phyloP scores from a whole-genome alignment of 2,113 vertebrate genomes.

The Cromileptes altivelis region DNA sequence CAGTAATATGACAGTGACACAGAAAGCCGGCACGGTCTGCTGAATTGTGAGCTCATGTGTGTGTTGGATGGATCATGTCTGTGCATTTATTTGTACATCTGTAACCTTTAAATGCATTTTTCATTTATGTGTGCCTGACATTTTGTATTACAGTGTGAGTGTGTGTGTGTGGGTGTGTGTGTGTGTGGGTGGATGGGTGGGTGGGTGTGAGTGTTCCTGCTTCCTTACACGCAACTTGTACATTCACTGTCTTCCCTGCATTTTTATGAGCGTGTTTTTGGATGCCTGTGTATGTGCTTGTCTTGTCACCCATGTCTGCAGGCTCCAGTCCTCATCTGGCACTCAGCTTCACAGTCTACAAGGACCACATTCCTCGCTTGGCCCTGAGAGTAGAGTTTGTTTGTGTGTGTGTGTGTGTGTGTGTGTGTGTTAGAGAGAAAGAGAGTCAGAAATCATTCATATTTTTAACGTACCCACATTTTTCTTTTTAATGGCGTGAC shows the following conservation, averaged over 20 bases:
- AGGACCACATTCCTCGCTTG: constrained; percentile 31
- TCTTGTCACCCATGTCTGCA: constrained; percentile 59
- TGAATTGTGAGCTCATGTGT: constrained; percentile 55
- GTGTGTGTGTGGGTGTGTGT: constrained; percentile 5
- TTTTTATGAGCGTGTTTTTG: constrained; percentile 15
- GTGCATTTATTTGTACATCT: constrained; percentile 48
- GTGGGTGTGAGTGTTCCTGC: not conserved
- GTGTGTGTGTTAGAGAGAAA: not conserved
- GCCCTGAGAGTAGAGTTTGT: constrained; percentile 14
- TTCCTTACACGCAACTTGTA: not conserved
- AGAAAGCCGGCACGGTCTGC: constrained; percentile 67
- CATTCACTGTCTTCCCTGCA: constrained; percentile 7
- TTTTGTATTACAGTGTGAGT: constrained; percentile 1
- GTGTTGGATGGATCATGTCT: constrained; percentile 43
- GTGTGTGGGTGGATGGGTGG: not conserved
- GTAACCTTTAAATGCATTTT: constrained; percentile 32
- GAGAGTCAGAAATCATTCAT: not conserved
- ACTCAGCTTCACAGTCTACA: constrained; percentile 46
- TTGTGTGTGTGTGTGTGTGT: constrained; percentile 21
- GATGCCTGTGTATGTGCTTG: constrained; percentile 29
- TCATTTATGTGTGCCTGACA: constrained; percentile 12
- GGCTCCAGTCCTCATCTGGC: constrained; percentile 60
- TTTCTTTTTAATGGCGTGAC: constrained; percentile 15
- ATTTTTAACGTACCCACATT: constrained; percentile 6
- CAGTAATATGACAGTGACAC: constrained; percentile 74